Percentiles rank a stretch among this genome's conserved stretches.
Evolutionary conservation across 64 coral and sea anemone genomes (phyloP).

Genomic region (Stichodactyla helianthus): DNA sequence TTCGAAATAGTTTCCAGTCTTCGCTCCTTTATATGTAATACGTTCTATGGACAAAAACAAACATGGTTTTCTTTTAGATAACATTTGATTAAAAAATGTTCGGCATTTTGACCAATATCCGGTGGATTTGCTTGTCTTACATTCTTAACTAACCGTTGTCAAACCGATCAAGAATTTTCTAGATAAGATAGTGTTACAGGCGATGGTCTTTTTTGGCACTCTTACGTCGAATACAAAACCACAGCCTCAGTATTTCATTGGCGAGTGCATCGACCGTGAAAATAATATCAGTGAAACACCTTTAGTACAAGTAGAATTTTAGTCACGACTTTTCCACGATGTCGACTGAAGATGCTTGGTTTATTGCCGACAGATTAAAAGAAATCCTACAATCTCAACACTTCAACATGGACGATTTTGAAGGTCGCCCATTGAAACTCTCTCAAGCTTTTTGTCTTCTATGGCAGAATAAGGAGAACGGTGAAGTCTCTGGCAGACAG

Average conservation of each 20-base stretch:
- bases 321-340: not conserved
- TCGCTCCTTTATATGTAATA: not conserved
- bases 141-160: not conserved
- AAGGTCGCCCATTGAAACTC: constrained; percentile 21
- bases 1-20: not conserved
- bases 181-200: not conserved
- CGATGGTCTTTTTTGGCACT: not conserved
- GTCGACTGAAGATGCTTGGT: constrained; percentile 34
- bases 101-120: constrained; percentile 26
- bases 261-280: constrained; percentile 1
- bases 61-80: not conserved
- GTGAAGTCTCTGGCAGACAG: constrained; percentile 54
- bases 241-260: not conserved
- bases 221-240: not conserved
- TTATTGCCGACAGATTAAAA: not conserved
- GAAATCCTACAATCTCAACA: constrained; percentile 9
- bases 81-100: not conserved
- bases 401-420: constrained; percentile 19
- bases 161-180: not conserved
- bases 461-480: constrained; percentile 55
- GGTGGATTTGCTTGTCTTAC: not conserved
- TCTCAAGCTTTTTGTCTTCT: constrained; percentile 72
- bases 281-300: not conserved
- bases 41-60: not conserved
- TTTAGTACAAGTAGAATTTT: not conserved